Evolutionary conservation across 2,888 invertebrate species (phyloP), one percentile per base, ranked within the genome.

Genomic region (Erebia aethiops): DNA sequence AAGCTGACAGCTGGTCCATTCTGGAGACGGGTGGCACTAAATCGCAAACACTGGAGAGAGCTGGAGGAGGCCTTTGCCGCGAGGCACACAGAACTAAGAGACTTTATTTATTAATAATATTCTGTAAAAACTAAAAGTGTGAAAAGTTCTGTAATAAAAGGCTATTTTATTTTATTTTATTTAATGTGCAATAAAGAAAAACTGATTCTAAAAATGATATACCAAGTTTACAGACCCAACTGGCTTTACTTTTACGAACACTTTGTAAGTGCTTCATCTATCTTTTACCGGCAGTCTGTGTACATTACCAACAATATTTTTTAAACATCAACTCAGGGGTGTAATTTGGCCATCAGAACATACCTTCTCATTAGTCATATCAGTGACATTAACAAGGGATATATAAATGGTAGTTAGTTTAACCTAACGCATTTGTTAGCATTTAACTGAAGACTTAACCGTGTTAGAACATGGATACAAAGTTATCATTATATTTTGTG

Each of bases 251-350:
- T 16, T 52, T 16, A 52, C 16, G 8, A 8, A n/a, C n/a, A 16
- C 2, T 9, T n/a, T 52, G 52, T 14, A 14, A 49, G 49, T 5
- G 56, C 11, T 57, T 18, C 21, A 16, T 62, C 62, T 62, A 49
- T 21, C 18, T 21, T 62, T 49, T 61, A 10, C 16, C 18, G 13
- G 9, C 21, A 14, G 8, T 21, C 62, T 21, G 8, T 18, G 61
- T 9, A 10, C 4, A n/a, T n/a, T 1, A 16, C 18, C 3, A 35
- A 52, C 64, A 51, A 64, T 35, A 65, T 67, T 69, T 72, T 68
- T 72, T 80, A 78, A 64, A 84, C 87, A 88, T 85, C 71, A 84
- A 75, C 69, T 61, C 35, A 61, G 72, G 73, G 73, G 61, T 83
- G 77, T 83, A 83, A 89, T 89, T 85, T 81, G 70, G 74, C 66